Conservation (phyloP, 2,888 invertebrate species). For the Physocephala rufipes region DNA sequence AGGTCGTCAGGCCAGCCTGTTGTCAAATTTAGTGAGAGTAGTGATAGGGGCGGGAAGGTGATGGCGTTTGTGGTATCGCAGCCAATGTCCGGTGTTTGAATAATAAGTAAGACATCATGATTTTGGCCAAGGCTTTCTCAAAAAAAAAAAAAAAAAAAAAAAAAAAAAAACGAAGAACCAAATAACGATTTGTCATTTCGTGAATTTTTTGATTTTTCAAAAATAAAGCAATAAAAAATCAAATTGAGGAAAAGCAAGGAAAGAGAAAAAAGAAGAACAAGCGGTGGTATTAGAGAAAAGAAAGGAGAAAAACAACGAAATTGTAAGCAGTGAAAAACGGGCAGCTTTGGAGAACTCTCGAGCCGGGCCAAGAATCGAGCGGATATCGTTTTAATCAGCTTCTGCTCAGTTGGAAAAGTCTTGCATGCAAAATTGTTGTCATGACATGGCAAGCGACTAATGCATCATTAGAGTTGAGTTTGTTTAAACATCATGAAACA, state of each 20-base stretch:
- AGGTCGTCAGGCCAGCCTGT: neutral
- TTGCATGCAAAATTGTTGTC: slow-evolving; percentile 58
- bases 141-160: slow-evolving; percentile 1
- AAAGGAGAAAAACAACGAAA: no score
- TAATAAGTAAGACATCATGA: slow-evolving; percentile 36
- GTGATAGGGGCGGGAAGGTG: no score
- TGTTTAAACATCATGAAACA: slow-evolving; percentile 28
- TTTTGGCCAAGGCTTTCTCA: neutral
- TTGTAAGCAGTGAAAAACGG: neutral
- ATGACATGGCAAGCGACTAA: slow-evolving; percentile 62
- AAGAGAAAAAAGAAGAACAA: slow-evolving; percentile 15
- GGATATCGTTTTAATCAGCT: slow-evolving; percentile 30
- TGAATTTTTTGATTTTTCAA: slow-evolving; percentile 25
- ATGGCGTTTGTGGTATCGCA: neutral
- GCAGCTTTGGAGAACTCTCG: neutral
- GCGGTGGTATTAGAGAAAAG: no score
- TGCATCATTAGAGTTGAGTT: slow-evolving; percentile 57
- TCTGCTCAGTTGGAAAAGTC: slow-evolving; percentile 43
- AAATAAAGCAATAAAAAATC: neutral
- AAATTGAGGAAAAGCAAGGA: neutral
- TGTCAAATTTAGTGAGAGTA: no score
- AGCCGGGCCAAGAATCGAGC: neutral
- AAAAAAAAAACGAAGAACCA: slow-evolving; percentile 4
- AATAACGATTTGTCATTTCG: slow-evolving; percentile 36
- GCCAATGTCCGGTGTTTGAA: slow-evolving; percentile 14